These are phyloP conservation scores for Lottia gigantea DNA, from an alignment of 2,888 invertebrate genomes.

Conservation along the genomic window DNA sequence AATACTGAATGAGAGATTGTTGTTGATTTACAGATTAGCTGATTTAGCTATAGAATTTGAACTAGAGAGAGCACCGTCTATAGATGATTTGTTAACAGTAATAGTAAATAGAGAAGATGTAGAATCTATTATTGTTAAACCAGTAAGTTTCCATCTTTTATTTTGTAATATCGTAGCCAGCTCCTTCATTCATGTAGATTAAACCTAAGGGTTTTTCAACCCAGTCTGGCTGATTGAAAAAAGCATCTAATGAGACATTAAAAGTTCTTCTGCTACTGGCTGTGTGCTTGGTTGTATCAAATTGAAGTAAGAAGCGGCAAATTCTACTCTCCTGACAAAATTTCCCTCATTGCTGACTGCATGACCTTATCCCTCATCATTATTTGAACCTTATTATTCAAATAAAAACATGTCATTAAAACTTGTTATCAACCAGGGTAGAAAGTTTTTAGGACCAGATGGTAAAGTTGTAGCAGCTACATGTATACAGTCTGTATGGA, in stretches of 20 bases:
- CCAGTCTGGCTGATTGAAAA: too few relatives aligned
- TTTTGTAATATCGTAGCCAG: neutral
- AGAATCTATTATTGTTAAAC: slow-evolving; percentile 58
- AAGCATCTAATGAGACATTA: too few relatives aligned
- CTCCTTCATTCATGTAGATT: too few relatives aligned
- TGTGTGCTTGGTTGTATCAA: too few relatives aligned
- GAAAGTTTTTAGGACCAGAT: slow-evolving; percentile 57
- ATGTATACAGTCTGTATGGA: slow-evolving; percentile 64
- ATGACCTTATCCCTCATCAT: too few relatives aligned
- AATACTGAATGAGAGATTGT: neutral
- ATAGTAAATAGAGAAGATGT: slow-evolving; percentile 67
- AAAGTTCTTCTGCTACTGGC: too few relatives aligned
- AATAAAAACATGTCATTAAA: too few relatives aligned
- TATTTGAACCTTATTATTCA: too few relatives aligned
- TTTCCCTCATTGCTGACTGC: too few relatives aligned
- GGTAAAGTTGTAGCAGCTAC: slow-evolving; percentile 62
- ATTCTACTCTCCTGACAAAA: too few relatives aligned
- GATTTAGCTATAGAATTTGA: slow-evolving; percentile 66
- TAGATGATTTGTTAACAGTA: slow-evolving; percentile 60
- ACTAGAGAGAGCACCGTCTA: slow-evolving; percentile 59
- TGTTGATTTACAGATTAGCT: slow-evolving; percentile 51
- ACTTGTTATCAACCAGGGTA: slow-evolving; percentile 52
- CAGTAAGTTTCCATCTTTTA: slow-evolving; percentile 47
- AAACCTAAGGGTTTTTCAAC: too few relatives aligned
- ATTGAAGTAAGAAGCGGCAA: too few relatives aligned